Evolutionary conservation across 2,113 vertebrate genomes (phyloP).

Genomic region (Acrocephalus kingi): DNA sequence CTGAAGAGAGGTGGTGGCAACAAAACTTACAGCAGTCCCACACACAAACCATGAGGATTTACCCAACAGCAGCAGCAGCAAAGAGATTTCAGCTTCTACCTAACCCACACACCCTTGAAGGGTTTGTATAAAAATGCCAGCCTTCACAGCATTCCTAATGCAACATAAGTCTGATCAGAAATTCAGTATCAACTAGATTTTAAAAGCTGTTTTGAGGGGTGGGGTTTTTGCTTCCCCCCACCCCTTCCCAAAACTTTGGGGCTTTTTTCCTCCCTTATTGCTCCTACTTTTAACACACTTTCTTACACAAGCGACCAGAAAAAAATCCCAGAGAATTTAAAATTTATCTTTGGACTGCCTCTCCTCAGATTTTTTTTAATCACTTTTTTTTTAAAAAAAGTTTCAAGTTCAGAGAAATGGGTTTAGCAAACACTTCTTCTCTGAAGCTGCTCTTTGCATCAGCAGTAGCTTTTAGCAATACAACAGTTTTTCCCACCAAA

Average conservation of each 20-base stretch:
- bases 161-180: neutral
- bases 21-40: neutral
- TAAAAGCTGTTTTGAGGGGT: neutral
- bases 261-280: rapidly evolving
- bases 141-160: neutral
- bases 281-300: neutral
- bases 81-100: neutral
- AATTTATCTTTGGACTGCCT: neutral
- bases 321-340: neutral
- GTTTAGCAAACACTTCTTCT: neutral
- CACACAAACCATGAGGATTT: neutral
- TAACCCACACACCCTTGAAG: neutral
- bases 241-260: neutral
- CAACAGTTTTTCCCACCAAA: conserved; percentile 20
- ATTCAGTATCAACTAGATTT: neutral
- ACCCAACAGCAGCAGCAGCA: neutral
- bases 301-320: neutral
- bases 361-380: neutral
- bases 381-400: neutral
- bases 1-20: neutral
- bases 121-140: neutral
- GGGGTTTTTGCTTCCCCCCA: neutral
- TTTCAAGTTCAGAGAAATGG: neutral
- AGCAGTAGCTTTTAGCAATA: conserved; percentile 20
- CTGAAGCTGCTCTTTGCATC: neutral